These are phyloP conservation scores for Sus cebifrons DNA, from an alignment of 2,797 vertebrate genomes.

Conservation along the genomic window DNA sequence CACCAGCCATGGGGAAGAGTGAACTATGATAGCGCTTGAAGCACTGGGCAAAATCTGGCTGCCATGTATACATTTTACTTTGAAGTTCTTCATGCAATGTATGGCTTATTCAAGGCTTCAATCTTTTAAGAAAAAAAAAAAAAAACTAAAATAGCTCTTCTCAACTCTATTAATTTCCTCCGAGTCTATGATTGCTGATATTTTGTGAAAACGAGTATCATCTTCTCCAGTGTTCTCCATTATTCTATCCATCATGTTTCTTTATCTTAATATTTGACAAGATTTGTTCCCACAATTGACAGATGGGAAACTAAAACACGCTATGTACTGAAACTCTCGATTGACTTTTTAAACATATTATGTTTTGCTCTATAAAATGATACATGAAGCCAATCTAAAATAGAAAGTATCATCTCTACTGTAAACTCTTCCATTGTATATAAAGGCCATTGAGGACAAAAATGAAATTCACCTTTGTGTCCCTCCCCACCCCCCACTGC, in stretches of 20 bases:
- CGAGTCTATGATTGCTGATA: rapidly evolving
- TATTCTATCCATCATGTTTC: not conserved
- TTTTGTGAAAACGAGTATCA: not conserved
- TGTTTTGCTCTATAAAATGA: not conserved
- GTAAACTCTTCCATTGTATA: not conserved
- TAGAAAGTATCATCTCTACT: not conserved
- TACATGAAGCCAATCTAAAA: constrained; percentile 44
- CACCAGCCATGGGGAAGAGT: constrained; percentile 53
- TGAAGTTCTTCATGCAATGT: constrained; percentile 50
- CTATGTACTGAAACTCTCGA: not conserved
- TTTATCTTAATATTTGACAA: constrained; percentile 55
- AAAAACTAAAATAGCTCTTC: not conserved
- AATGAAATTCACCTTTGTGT: not conserved
- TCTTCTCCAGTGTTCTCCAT: not conserved
- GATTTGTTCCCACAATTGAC: constrained; percentile 18
- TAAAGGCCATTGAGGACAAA: not conserved
- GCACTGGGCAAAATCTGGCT: not conserved
- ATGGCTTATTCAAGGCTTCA: constrained; percentile 30
- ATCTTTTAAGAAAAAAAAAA: not conserved
- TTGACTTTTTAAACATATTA: not conserved
- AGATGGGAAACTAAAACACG: not conserved
- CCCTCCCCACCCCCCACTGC: not conserved
- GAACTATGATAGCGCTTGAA: constrained; percentile 3
- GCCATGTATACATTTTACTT: not conserved
- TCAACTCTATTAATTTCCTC: not conserved